phyloP scores from a whole-genome alignment of 1,140 invertebrate genomes.

The roundworm (Caenorhabditis elegans) region DNA sequence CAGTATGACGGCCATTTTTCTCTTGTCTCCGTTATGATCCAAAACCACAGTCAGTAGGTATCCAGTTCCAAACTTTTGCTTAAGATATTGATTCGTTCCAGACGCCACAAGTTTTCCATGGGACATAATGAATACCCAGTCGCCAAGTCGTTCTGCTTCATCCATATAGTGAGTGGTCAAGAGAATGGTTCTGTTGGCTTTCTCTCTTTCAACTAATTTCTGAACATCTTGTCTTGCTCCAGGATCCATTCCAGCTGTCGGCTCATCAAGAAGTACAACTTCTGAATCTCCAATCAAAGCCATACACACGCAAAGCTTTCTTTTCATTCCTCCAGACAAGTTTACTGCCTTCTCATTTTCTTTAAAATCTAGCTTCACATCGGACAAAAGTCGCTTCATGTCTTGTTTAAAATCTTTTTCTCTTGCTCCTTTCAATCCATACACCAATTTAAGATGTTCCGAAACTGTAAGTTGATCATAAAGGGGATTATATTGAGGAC shows the following conservation, averaged over 20 bases:
- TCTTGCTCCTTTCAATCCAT: slow-evolving; percentile 63
- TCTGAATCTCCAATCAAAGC: slow-evolving; percentile 70
- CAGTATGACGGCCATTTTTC: background rate
- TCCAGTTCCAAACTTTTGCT: slow-evolving; percentile 67
- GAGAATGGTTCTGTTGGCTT: slow-evolving; percentile 68
- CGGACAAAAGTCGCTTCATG: slow-evolving; percentile 53
- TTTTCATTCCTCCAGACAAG: slow-evolving; percentile 69
- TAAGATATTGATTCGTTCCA: slow-evolving; percentile 73
- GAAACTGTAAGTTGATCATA: slow-evolving; percentile 67
- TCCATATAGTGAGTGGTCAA: slow-evolving; percentile 71
- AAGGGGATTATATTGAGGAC: slow-evolving; percentile 68
- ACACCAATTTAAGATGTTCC: slow-evolving; percentile 68
- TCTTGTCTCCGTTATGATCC: slow-evolving; percentile 26
- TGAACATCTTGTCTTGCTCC: slow-evolving; percentile 70
- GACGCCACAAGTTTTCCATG: slow-evolving; percentile 72
- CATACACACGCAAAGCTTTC: slow-evolving; percentile 69
- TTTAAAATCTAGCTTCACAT: slow-evolving; percentile 20
- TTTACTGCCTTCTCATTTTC: slow-evolving; percentile 39
- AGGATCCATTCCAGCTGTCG: slow-evolving; percentile 71
- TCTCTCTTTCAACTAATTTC: slow-evolving; percentile 70
- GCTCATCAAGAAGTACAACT: slow-evolving; percentile 71
- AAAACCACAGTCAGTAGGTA: slow-evolving; percentile 36
- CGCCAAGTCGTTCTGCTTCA: slow-evolving; percentile 69
- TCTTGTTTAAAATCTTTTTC: slow-evolving; percentile 47
- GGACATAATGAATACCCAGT: slow-evolving; percentile 73